These are phyloP conservation scores for Phyllotreta striolata DNA, from an alignment of 2,888 invertebrate species.

Conservation along the genomic window DNA sequence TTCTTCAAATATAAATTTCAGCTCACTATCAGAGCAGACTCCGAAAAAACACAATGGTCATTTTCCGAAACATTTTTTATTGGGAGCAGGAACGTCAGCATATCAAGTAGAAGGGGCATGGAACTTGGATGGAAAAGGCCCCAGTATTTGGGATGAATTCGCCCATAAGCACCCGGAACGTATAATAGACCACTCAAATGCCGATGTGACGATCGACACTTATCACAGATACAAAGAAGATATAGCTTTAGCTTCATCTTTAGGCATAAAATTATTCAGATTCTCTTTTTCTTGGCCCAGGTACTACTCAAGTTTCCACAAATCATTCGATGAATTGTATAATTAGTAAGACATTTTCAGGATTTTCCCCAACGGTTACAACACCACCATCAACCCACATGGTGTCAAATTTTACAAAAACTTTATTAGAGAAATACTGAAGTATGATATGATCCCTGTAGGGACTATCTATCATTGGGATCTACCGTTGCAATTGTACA, in stretches of 20 bases:
- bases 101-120: constrained; percentile 59
- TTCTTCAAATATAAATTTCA: no score
- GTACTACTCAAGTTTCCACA: no score
- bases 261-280: constrained; percentile 67
- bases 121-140: constrained; percentile 65
- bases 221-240: constrained; percentile 72
- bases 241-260: constrained; percentile 64
- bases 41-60: constrained; percentile 61
- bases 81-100: constrained; percentile 55
- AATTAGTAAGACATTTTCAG: constrained; percentile 42
- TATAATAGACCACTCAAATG: constrained; percentile 58
- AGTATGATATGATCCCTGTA: constrained; percentile 43
- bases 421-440: constrained; percentile 22
- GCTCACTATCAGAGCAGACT: no score
- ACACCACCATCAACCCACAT: constrained; percentile 61
- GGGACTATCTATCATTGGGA: constrained; percentile 51
- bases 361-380: constrained; percentile 67
- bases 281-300: constrained; percentile 48
- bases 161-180: constrained; percentile 20
- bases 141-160: constrained; percentile 48
- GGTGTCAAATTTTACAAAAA: constrained; percentile 43
- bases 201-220: constrained; percentile 72
- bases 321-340: no score
- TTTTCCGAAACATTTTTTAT: constrained; percentile 52
- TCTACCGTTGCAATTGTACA: constrained; percentile 48